Conservation (phyloP, 2,888 invertebrate genomes). For the Lomographa bimaculata region DNA sequence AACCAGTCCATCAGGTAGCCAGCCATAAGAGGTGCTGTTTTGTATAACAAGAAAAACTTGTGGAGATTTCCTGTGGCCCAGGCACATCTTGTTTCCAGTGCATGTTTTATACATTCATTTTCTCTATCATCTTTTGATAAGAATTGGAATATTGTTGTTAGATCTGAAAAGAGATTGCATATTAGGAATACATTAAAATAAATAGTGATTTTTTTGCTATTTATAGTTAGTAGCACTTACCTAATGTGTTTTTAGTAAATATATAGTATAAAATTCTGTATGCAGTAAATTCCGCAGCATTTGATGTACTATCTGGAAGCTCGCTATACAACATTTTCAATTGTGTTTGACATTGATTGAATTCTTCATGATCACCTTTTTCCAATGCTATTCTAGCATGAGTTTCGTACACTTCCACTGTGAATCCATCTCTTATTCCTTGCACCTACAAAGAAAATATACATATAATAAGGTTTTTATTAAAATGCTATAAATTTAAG, state of each 20-base stretch:
- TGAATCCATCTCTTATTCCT: conserved; percentile 96
- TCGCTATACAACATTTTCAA: conserved; percentile 96
- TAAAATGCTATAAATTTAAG: no score
- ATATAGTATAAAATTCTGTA: conserved; percentile 99
- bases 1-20: conserved; percentile 99
- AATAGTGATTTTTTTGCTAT: no score
- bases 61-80: conserved; percentile 97
- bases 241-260: conserved; percentile 98
- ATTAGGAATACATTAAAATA: conserved; percentile 14
- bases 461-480: no score
- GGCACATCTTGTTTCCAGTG: conserved; percentile 94
- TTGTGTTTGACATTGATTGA: conserved; percentile 99
- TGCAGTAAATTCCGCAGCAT: conserved; percentile 96
- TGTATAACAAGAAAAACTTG: conserved; percentile 96
- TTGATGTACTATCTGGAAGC: conserved; percentile 85
- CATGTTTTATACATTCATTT: conserved; percentile 93
- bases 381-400: conserved; percentile 99
- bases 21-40: conserved; percentile 96
- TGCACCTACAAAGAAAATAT: conserved; percentile 88
- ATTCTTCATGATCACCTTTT: conserved; percentile 99
- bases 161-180: conserved; percentile 94
- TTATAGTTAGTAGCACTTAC: conserved; percentile 76
- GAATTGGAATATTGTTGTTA: conserved; percentile 94
- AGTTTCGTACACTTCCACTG: conserved; percentile 99
- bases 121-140: conserved; percentile 90